Evolutionary conservation across 92 coral and sea anemone species (phyloP), one percentile per base, ranked within the genome.

Genomic region (Porites lobata): DNA sequence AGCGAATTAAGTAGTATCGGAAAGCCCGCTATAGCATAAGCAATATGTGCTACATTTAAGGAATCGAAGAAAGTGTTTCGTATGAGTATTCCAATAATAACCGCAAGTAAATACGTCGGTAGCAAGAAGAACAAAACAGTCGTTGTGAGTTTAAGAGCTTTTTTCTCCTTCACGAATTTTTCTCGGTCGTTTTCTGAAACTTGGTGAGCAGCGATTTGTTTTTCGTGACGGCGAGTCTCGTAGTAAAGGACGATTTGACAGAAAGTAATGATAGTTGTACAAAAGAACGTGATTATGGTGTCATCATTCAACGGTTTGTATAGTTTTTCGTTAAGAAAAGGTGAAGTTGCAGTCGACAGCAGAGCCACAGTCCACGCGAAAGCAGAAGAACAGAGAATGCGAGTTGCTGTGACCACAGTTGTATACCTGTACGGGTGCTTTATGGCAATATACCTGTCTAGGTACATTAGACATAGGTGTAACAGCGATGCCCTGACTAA

Each of bases 181-280:
- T 18, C 21, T 7, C 38, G 12, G 17, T n/a, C 13, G 17, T 67
- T 6, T 24, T 14, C 24, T 19, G 67, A 19, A 63, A 63, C 20
- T 63, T 63, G 67, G 17, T 8, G 11, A 14, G 17, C 18, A 14
- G 67, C 8, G 20, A 67, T 24, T 24, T 67, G 17, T 2, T 24
- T 24, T 67, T 19, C 72, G 26, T n/a, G 72, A 67, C 72, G 72
- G 20, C 72, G 72, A 67, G 38, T 24, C 38, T 67, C 72, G 11
- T 6, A n/a, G 72, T 67, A 67, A 67, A 67, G 26, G 0, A 24
- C 38, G 12, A 67, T 10, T 6, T 67, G 72, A 22, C 24, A 19
- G 13, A n/a, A 67, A 18, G 9, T 11, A 67, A 18, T 18, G 2
- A 18, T 24, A 14, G 38, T 6, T 9, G 20, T 67, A 67, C 20